Evolutionary conservation across 2,797 vertebrate genomes (phyloP).

Genomic region (Rhynchotus rufescens): DNA sequence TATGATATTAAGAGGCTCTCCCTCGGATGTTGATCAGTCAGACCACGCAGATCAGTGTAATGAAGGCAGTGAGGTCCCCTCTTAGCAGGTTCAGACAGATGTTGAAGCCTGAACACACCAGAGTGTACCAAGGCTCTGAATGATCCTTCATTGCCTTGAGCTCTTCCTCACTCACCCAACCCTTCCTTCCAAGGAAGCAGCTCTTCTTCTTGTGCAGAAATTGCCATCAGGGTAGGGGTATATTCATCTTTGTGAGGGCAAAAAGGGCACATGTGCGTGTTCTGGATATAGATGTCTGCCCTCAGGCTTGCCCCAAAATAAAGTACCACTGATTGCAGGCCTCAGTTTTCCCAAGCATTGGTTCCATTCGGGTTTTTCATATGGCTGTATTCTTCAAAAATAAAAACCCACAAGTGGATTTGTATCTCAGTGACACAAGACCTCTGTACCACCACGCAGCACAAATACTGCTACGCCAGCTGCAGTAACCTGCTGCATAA

Average conservation of each 20-base stretch:
- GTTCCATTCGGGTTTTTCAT: not conserved
- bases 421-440: not conserved
- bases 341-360: not conserved
- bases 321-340: not conserved
- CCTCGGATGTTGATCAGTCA: not conserved
- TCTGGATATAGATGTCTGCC: not conserved
- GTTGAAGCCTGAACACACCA: not conserved
- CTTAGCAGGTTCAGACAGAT: not conserved
- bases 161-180: not conserved
- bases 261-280: not conserved
- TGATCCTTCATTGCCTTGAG: not conserved
- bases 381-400: not conserved
- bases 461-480: not conserved
- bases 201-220: not conserved
- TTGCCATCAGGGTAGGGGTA: not conserved
- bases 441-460: not conserved
- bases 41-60: not conserved
- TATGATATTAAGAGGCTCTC: not conserved
- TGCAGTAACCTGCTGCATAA: not conserved
- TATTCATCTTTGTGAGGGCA: accelerated
- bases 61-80: not conserved
- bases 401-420: not conserved
- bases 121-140: not conserved
- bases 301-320: not conserved
- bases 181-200: not conserved